These are phyloP conservation scores for Tetrapedia diversipes DNA, from an alignment of 2,888 invertebrate genomes.

Conservation along the genomic window DNA sequence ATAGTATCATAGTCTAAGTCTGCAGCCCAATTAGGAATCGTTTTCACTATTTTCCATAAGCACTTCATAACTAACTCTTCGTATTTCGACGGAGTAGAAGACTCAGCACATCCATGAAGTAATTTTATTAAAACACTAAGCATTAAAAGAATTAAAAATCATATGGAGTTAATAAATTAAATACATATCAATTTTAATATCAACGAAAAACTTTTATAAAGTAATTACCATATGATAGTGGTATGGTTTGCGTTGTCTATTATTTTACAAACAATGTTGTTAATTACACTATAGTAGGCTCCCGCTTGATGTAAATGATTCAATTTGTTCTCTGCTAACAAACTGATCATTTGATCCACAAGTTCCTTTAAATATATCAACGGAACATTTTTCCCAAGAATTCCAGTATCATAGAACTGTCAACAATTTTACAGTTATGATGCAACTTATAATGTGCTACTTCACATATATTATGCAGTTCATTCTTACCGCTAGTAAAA, in stretches of 20 bases:
- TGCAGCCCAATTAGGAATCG: conserved; percentile 91
- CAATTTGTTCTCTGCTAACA: conserved; percentile 88
- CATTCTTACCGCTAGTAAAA: conserved; percentile 84
- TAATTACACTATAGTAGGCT: conserved; percentile 89
- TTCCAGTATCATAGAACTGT: conserved; percentile 86
- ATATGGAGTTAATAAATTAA: background rate
- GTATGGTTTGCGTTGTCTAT: conserved; percentile 91
- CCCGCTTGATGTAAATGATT: conserved; percentile 86
- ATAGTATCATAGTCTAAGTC: conserved; percentile 91
- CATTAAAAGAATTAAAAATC: conserved; percentile 53
- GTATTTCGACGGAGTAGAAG: conserved; percentile 88
- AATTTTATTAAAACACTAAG: conserved; percentile 93
- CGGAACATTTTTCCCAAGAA: conserved; percentile 87
- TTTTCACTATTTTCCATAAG: conserved; percentile 96
- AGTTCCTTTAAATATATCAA: conserved; percentile 88
- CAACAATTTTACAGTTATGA: conserved; percentile 57
- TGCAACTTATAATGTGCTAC: background rate
- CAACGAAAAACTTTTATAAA: background rate
- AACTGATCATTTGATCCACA: conserved; percentile 88
- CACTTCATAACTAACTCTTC: conserved; percentile 95
- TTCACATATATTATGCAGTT: background rate
- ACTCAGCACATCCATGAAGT: conserved; percentile 91
- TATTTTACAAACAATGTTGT: conserved; percentile 89
- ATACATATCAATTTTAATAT: background rate
- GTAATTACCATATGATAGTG: conserved; percentile 87